Evolutionary conservation across 2,113 vertebrate genomes (phyloP), one percentile per base, ranked within the genome.

Genomic region (Thamnaconus septentrionalis): DNA sequence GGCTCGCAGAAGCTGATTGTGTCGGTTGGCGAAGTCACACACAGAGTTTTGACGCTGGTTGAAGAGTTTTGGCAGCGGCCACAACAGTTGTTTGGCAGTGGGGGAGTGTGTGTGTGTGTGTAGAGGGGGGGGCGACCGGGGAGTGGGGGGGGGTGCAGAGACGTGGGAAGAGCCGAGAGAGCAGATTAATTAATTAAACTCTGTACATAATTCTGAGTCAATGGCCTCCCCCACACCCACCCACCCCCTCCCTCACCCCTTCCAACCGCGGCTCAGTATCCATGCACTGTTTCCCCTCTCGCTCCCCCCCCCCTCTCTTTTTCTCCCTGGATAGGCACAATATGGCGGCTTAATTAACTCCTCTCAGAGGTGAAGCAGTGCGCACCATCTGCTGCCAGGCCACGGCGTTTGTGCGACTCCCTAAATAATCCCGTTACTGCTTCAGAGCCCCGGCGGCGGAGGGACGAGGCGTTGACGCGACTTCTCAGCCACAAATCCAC

Each of bases 271-370:
- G 90, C 92, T 93, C 93, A 94, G 93, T 94, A 95, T 92, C 91
- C 91, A 94, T 91, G 93, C 92, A 84, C 10, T 92, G 91, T 91
- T 95, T 96, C 92, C 93, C 97, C 95, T 95, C 96, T 96, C 94
- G 94, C 96, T 96, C 96, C 98, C 95, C 95, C 95, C 96, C 95
- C 94, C 91, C 93, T 93, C 95, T 95, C 96, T 76, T 87, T 96
- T 41, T 56, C n/a, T 93, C 94, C 94, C 94, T 94, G 93, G 94
- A 97, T 94, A 91, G 93, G 93, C 93, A 94, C 96, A 98, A 98
- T 96, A 98, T 98, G 95, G 94, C 92, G 91, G 93, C 96, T 98
- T 99, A 98, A 99, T 99, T 98, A 99, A 98, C 96, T 98, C 95
- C 95, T 94, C 95, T 96, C 93, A 97, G 95, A 98, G 96, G 96